A percentile compares a stretch with the other conserved stretches of the same genome.
Evolutionary conservation across 2,113 vertebrate species (phyloP).

Genomic region (Chauna torquata): DNA sequence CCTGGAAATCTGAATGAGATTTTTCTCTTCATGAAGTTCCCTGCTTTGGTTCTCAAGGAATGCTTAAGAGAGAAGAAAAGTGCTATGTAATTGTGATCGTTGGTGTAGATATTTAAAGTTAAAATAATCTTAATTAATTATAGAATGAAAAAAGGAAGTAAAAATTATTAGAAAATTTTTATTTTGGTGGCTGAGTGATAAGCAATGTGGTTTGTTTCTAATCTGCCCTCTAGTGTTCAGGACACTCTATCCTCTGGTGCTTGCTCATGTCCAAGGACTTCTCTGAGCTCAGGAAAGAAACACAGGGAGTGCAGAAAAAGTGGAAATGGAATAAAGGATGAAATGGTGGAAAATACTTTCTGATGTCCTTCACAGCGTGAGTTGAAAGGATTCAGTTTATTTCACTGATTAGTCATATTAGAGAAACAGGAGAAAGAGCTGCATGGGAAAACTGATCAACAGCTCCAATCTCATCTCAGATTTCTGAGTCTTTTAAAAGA

Average conservation of each 20-base stretch:
- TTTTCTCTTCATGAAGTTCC: neutral
- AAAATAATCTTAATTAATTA: neutral
- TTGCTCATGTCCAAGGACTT: neutral
- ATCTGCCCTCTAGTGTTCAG: slow-evolving; percentile 44
- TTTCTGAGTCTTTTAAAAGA: neutral
- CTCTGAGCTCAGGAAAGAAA: rapidly evolving
- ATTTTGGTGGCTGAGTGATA: neutral
- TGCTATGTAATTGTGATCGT: neutral
- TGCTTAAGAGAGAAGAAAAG: neutral
- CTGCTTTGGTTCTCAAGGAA: neutral
- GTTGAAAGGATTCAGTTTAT: neutral
- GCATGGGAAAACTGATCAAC: neutral
- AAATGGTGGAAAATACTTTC: neutral
- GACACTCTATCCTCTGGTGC: neutral
- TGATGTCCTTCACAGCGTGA: neutral
- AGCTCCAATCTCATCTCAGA: neutral
- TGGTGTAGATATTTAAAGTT: neutral
- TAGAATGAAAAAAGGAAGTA: neutral
- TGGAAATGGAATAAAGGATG: rapidly evolving
- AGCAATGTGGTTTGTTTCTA: neutral
- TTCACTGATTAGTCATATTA: neutral
- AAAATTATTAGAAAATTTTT: neutral
- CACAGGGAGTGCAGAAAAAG: neutral
- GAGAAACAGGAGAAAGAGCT: neutral
- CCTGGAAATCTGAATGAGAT: neutral